A percentile compares a stretch with the other conserved stretches of the same genome.
phyloP scores from a whole-genome alignment of 2,888 invertebrate genomes.

The Hypena proboscidalis region DNA sequence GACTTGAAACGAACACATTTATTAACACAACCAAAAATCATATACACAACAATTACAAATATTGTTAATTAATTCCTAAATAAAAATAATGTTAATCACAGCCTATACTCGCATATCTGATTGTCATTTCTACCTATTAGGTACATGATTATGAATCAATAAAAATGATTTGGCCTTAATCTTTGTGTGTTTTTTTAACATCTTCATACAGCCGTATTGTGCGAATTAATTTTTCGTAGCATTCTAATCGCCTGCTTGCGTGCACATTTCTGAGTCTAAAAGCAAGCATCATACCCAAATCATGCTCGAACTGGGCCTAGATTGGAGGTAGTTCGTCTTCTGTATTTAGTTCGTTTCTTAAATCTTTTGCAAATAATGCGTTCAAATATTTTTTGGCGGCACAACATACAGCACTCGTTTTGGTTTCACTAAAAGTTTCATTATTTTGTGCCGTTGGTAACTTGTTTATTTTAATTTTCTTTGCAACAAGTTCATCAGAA shows the following conservation, averaged over 20 bases:
- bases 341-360: constrained; percentile 5
- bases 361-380: constrained; percentile 14
- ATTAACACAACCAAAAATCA: background rate
- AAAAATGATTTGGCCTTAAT: constrained; percentile 8
- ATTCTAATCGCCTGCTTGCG: constrained; percentile 10
- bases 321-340: constrained; percentile 8
- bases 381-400: constrained; percentile 14
- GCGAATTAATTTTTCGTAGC: constrained; percentile 10
- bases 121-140: constrained; percentile 7
- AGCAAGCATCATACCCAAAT: constrained; percentile 9
- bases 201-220: constrained; percentile 9
- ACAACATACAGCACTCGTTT: constrained; percentile 5
- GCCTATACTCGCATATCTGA: constrained; percentile 10
- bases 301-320: constrained; percentile 7
- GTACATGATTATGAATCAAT: constrained; percentile 4
- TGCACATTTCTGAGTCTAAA: constrained; percentile 11
- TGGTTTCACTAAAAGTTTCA: too few species aligned
- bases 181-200: constrained; percentile 9
- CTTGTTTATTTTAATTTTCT: constrained; percentile 3
- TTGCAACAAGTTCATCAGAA: constrained; percentile 6
- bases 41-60: constrained; percentile 8
- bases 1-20: background rate
- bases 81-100: constrained; percentile 15
- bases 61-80: constrained; percentile 11
- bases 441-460: constrained; percentile 5